Evolutionary conservation across 2,113 vertebrate species (phyloP).

Genomic region (Vicugna pacos): DNA sequence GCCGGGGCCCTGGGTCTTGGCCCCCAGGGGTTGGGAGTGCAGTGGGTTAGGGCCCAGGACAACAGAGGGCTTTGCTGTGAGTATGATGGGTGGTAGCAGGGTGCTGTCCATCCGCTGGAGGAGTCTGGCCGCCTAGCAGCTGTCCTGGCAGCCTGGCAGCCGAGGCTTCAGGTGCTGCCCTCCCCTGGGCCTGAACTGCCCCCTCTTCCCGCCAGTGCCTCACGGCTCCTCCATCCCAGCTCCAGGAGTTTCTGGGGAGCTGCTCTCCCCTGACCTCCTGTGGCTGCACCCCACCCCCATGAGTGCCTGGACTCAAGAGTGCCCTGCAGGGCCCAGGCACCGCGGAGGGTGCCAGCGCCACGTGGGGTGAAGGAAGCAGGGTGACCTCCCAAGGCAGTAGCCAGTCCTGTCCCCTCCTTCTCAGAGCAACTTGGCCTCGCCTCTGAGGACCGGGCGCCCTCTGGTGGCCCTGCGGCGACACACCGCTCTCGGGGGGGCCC

Average conservation of each 20-base stretch:
- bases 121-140: not conserved
- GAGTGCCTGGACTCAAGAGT: not conserved
- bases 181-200: fast-evolving
- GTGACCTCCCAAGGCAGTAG: not conserved
- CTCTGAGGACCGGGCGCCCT: constrained; percentile 41
- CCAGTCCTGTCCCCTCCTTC: not conserved
- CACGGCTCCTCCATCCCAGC: not conserved
- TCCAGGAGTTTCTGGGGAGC: not conserved
- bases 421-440: not conserved
- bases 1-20: not conserved
- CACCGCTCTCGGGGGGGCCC: not conserved
- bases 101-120: not conserved
- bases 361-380: not conserved
- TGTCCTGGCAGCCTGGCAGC: not conserved
- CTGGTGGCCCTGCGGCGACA: constrained; percentile 42
- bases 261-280: not conserved
- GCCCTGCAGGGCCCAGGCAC: not conserved
- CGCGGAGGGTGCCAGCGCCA: not conserved
- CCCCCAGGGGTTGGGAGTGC: not conserved
- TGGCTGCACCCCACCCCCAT: fast-evolving
- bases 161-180: not conserved
- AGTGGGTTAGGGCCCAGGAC: not conserved
- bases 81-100: not conserved
- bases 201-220: too few relatives aligned
- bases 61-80: fast-evolving